These are phyloP conservation scores for Mythimna loreyi DNA, from an alignment of 2,888 invertebrate genomes.

Conservation along the genomic window DNA sequence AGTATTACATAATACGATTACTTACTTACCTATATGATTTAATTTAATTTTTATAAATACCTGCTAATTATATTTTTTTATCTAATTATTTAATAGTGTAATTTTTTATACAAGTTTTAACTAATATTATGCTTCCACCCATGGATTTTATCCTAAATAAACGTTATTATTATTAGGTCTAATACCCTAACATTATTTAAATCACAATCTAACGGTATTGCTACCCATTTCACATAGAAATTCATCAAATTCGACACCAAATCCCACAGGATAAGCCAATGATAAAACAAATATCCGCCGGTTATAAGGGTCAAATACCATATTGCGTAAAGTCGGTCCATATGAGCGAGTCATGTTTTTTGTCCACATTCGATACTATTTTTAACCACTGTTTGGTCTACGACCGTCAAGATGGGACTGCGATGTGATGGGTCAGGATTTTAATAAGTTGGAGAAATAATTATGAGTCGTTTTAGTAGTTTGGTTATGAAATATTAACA, in stretches of 20 bases:
- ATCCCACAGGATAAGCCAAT: slow-evolving; percentile 83
- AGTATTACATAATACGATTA: no score
- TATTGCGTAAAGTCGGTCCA: slow-evolving; percentile 88
- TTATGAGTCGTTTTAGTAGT: neutral
- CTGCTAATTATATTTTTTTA: no score
- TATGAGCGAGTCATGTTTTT: slow-evolving; percentile 83
- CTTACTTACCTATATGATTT: no score
- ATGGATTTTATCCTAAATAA: no score
- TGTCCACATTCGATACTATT: slow-evolving; percentile 84
- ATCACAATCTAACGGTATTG: slow-evolving; percentile 20
- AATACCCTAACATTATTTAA: neutral
- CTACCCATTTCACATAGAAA: slow-evolving; percentile 23
- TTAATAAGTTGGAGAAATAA: slow-evolving; percentile 39
- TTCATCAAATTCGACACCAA: slow-evolving; percentile 69
- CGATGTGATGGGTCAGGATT: slow-evolving; percentile 50
- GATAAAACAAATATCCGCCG: slow-evolving; percentile 89
- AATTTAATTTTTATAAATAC: no score
- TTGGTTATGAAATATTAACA: neutral
- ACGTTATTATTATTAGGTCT: no score
- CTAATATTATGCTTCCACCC: no score
- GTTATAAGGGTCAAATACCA: slow-evolving; percentile 89
- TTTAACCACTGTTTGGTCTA: slow-evolving; percentile 82
- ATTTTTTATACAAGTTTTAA: no score
- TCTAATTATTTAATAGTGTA: no score
- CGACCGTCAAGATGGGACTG: slow-evolving; percentile 58